Conservation (phyloP, 2,113 vertebrate species). For the Hippocampus barbouri region DNA sequence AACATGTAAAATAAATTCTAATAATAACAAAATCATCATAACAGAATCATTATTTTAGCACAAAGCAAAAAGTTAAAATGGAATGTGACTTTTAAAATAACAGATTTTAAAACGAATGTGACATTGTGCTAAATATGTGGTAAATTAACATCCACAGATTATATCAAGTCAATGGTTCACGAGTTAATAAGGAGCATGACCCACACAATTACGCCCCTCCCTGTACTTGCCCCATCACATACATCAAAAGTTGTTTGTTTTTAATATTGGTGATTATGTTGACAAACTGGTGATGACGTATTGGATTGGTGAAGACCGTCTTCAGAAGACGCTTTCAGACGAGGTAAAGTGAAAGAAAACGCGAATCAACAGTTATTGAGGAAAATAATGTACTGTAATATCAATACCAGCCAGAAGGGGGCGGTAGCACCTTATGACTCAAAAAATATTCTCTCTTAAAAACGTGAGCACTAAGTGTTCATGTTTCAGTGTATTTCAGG, state of each 20-base stretch:
- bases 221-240: conserved; percentile 36
- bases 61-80: no score
- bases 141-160: background rate
- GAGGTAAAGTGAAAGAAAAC: conserved; percentile 47
- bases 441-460: conserved; percentile 20
- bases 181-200: conserved; percentile 44
- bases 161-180: conserved; percentile 29
- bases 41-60: background rate
- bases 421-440: conserved; percentile 54
- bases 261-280: conserved; percentile 49
- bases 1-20: background rate
- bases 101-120: background rate
- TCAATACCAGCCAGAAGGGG: conserved; percentile 41
- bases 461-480: conserved; percentile 13
- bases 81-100: background rate
- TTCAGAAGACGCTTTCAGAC: conserved; percentile 43
- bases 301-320: conserved; percentile 34
- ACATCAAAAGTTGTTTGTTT: conserved; percentile 43
- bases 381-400: conserved; percentile 43
- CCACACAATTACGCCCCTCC: background rate
- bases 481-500: background rate
- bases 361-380: conserved; percentile 65
- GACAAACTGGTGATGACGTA: conserved; percentile 33
- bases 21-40: no score
- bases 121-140: background rate